Base-by-base conservation (phyloP, 2,797 vertebrate species). In the Podarcis siculus region DNA sequence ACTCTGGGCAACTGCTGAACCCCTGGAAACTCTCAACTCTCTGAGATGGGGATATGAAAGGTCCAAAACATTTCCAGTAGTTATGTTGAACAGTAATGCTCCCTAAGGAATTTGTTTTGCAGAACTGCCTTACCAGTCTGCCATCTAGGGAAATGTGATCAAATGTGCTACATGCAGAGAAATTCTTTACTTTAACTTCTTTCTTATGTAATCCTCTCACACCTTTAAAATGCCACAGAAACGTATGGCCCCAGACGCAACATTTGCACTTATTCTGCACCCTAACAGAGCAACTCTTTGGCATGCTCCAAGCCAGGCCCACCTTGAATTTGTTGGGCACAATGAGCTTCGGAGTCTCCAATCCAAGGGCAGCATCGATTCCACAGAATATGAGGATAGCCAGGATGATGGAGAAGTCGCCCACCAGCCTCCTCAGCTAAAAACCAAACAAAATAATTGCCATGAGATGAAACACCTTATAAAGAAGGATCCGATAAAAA, bases 271-370 rank as follows among this genome's bases (percentile, higher is more conserved):
- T 35, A 76, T 66, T 49, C 27, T 42, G 35, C 35, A 32, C 9
- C 49, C 49, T 58, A 30, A 7, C 5, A 72, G 37, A 72, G n/a
- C 69, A 55, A 2, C 12, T 72, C 8, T 77, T 25, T 35, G 17
- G 5, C 45, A 15, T 49, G 10, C 5, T 27, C 73, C 83, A 82
- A 77, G 42, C 23, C 81, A 27, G 0, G 35, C 86, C 95, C 87
- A 98, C 97, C 97, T 97, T 97, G 89, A 98, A 95, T 86, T 97
- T 94, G 0, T 85, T 96, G 92, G 97, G 97, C 71, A 98, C 94
- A 0, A 93, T 93, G 85, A 98, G 97, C 89, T 98, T 98, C 8
- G 97, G 97, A 0, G 97, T 98, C 80, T 97, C 96, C 64, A 97
- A 87, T 77, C 97, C 97, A 91, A 97, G 92, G 69, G 90, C 30